Base-by-base conservation (phyloP, 2,113 vertebrate genomes). In the Oryzias woworae region DNA sequence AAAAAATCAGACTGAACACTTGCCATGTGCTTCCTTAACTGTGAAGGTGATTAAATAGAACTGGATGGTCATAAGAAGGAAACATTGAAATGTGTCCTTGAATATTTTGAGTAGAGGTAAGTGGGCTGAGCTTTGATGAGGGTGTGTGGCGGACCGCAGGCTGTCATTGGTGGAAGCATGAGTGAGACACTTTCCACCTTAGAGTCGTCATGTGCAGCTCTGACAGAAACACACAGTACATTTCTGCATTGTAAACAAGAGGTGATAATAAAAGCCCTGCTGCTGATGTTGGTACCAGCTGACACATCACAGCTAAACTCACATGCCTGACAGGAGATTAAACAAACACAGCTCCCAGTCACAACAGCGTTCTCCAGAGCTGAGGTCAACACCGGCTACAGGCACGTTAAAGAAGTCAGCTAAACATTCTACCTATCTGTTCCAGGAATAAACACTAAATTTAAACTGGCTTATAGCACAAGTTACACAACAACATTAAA, bases 131-230 rank as follows among this genome's bases (percentile, higher is more conserved):
- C 14, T 58, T 54, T 0, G 4, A 20, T 28, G 82, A 83, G 88
- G 91, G 91, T 72, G 88, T 92, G 88, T 48, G 55, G 45, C 17
- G 18, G 59, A 36, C 16, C 8, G 0, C 48, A 16, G 7, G 31
- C 53, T 43, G n/a, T 69, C 56, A 92, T 92, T 92, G 92, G 91
- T 66, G 41, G 71, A 82, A 61, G 56, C 28, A 14, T 7, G 50
- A 58, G 51, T 62, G 58, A 70, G 44, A 61, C n/a, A 58, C 36
- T 67, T 80, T 79, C 77, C 76, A 69, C 71, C 53, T 66, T 53
- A 28, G 73, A 41, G 31, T 73, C 74, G 71, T 76, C 82, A 85
- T 55, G 76, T 58, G 76, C 20, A 6, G 16, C 48, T 63, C 51
- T 52, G 53, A 60, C 4, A 10, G 58, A 73, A 61, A 77, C 59